These are phyloP conservation scores for Nematopogon swammerdamellus DNA, from an alignment of 2,888 invertebrate genomes.

Conservation along the genomic window DNA sequence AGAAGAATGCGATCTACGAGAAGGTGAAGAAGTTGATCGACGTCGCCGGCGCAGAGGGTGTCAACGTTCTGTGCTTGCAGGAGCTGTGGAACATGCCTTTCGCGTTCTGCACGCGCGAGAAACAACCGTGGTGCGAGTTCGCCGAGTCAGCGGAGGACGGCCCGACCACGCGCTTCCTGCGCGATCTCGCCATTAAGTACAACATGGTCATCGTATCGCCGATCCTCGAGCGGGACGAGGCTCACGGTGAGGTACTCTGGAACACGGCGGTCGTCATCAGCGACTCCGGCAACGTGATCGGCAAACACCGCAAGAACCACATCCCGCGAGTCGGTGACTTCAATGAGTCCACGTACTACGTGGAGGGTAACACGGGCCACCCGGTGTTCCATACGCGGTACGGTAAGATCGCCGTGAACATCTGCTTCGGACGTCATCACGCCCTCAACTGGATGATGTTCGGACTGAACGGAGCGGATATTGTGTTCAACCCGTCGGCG, in stretches of 20 bases:
- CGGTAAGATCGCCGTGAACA: slow-evolving; percentile 90
- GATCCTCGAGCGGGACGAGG: slow-evolving; percentile 89
- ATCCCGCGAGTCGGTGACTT: slow-evolving; percentile 98
- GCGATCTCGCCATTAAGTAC: slow-evolving; percentile 74
- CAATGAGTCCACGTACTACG: slow-evolving; percentile 97
- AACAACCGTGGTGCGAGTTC: slow-evolving; percentile 96
- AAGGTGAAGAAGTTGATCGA: slow-evolving; percentile 77
- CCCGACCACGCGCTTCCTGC: slow-evolving; percentile 79
- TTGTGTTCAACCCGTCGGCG: slow-evolving; percentile 98
- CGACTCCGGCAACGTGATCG: slow-evolving; percentile 81
- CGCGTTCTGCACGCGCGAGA: slow-evolving; percentile 96
- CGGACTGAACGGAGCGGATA: slow-evolving; percentile 96
- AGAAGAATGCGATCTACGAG: slow-evolving; percentile 76
- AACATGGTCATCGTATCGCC: slow-evolving; percentile 96
- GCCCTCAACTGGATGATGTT: slow-evolving; percentile 99
- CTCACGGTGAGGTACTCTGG: slow-evolving; percentile 86
- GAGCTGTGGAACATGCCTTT: slow-evolving; percentile 99
- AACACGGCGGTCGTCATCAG: slow-evolving; percentile 96
- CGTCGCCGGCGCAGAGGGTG: slow-evolving; percentile 76
- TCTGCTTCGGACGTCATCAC: slow-evolving; percentile 98
- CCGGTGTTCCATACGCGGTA: slow-evolving; percentile 87
- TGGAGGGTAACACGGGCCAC: slow-evolving; percentile 95
- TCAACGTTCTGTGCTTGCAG: slow-evolving; percentile 92
- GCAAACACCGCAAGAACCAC: slow-evolving; percentile 98
- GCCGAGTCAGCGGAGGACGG: slow-evolving; percentile 91